Evolutionary conservation across 2,113 vertebrate genomes (phyloP).

Genomic region (Bufo bufo): DNA sequence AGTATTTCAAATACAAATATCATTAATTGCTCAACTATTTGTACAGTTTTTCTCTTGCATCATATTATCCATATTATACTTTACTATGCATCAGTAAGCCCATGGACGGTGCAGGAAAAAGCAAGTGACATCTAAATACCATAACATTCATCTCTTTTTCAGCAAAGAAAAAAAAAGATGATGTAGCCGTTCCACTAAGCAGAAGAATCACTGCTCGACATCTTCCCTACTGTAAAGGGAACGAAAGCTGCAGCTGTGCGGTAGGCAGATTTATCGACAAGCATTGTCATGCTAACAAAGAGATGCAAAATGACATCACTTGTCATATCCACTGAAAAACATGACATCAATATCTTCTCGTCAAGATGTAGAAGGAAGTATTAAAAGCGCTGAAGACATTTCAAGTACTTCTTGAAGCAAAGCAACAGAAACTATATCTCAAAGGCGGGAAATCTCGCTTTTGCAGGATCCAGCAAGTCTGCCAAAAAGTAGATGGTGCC

Average conservation of each 20-base stretch:
- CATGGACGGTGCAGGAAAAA: not conserved
- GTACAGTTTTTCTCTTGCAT: not conserved
- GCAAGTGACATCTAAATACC: not conserved
- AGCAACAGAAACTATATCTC: conserved; percentile 75
- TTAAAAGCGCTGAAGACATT: not conserved
- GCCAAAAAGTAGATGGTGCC: conserved; percentile 96
- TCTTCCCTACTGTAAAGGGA: not conserved
- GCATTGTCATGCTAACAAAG: conserved; percentile 2
- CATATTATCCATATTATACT: not conserved
- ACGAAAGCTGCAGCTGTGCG: not conserved
- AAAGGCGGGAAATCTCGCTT: conserved; percentile 89
- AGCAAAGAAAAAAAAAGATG: not conserved
- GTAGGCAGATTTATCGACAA: not conserved
- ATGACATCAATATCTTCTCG: not conserved
- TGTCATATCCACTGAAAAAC: not conserved
- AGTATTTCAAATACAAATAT: too few relatives aligned
- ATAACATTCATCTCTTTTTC: not conserved
- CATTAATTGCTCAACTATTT: not conserved
- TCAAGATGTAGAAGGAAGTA: not conserved
- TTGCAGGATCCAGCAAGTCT: conserved; percentile 87
- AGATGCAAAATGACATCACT: not conserved
- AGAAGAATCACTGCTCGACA: not conserved
- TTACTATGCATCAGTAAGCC: not conserved
- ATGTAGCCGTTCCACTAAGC: not conserved
- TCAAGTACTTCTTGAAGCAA: not conserved